These are phyloP conservation scores for Redunca redunca DNA, from an alignment of 2,113 vertebrate species.

Conservation along the genomic window DNA sequence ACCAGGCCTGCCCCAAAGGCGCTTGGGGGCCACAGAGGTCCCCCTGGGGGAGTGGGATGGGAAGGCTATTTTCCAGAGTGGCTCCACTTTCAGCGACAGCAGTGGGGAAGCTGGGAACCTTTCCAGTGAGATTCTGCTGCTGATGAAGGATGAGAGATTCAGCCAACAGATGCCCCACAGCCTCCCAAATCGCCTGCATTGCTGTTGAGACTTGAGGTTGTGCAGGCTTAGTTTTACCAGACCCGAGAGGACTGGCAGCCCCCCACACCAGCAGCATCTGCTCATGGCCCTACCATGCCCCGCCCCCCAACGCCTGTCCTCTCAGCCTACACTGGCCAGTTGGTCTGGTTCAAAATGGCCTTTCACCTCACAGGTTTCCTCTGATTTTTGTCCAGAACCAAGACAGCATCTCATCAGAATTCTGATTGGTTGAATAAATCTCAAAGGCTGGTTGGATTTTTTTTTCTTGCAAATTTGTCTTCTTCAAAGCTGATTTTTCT, in stretches of 20 bases:
- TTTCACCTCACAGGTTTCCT: not conserved
- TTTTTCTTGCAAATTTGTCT: not conserved
- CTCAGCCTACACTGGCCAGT: not conserved
- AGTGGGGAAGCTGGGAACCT: no score
- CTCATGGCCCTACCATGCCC: accelerated
- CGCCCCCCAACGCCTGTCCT: accelerated
- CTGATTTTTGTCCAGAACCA: not conserved
- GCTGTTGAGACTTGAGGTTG: not conserved
- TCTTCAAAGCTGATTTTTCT: not conserved
- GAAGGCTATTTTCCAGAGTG: not conserved
- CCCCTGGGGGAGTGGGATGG: accelerated
- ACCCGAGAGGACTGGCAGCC: no score
- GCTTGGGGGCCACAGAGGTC: accelerated
- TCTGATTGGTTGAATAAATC: not conserved
- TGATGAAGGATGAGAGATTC: not conserved
- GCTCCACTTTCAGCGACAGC: not conserved
- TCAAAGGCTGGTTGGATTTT: not conserved
- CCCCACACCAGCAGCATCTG: not conserved
- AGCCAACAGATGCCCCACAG: not conserved
- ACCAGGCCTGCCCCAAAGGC: no score
- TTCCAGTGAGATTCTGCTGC: not conserved
- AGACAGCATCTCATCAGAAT: not conserved
- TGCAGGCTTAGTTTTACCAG: not conserved
- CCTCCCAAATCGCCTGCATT: accelerated
- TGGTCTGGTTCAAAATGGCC: not conserved